Evolutionary conservation across 1,140 invertebrate species (phyloP).

Genomic region (Zaprionus kolodkinae): DNA sequence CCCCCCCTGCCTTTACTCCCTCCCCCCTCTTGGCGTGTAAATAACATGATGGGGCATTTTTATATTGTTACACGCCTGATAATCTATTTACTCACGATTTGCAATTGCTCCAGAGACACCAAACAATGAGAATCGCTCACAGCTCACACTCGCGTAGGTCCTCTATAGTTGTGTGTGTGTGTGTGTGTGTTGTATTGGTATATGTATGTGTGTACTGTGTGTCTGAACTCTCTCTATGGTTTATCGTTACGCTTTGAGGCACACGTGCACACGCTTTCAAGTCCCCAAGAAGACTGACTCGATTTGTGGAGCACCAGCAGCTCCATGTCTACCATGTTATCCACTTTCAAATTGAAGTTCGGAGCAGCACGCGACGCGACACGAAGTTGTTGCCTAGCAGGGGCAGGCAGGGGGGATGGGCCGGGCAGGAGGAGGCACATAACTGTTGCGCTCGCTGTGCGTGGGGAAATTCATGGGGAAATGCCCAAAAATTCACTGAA

Average conservation of each 20-base stretch:
- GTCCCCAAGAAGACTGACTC: slow-evolving; percentile 75
- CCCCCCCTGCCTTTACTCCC: neutral
- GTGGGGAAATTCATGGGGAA: slow-evolving; percentile 15
- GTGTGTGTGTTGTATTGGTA: neutral
- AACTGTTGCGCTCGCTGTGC: slow-evolving; percentile 46
- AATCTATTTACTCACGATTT: slow-evolving; percentile 53
- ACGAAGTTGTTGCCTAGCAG: neutral
- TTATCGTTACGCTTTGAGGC: slow-evolving; percentile 15
- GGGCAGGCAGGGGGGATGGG: neutral
- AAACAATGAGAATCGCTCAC: slow-evolving; percentile 5
- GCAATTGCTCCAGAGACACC: slow-evolving; percentile 24
- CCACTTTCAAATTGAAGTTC: slow-evolving; percentile 4
- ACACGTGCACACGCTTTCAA: slow-evolving; percentile 72
- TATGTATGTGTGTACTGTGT: slow-evolving; percentile 8
- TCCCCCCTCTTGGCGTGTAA: slow-evolving; percentile 23
- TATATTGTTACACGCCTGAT: slow-evolving; percentile 36
- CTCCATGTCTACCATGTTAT: neutral
- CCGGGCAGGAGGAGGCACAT: neutral
- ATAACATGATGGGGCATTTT: slow-evolving; percentile 38
- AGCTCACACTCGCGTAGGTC: neutral
- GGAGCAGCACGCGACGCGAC: neutral
- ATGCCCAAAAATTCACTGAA: slow-evolving; percentile 4
- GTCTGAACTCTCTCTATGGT: neutral
- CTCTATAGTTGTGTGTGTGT: neutral
- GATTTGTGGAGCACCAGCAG: neutral